phyloP scores from a whole-genome alignment of 2,888 invertebrate species.

The Acheta domesticus region DNA sequence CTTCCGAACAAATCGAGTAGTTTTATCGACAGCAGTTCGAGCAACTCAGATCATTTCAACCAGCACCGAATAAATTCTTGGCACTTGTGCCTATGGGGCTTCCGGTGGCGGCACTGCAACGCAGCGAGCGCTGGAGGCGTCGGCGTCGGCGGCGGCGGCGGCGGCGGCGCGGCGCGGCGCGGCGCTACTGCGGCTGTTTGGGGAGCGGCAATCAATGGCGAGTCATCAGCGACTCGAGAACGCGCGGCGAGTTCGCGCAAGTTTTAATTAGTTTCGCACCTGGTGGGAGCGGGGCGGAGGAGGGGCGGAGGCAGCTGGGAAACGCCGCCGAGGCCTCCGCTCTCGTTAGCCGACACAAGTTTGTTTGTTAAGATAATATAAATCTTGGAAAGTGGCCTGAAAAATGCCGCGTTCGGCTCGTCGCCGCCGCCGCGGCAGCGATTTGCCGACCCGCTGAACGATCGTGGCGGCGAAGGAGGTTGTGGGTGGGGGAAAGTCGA shows the following conservation, averaged over 20 bases:
- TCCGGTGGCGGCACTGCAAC: too few species aligned
- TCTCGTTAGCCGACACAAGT: background rate
- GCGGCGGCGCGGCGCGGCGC: too few species aligned
- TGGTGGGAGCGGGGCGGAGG: background rate
- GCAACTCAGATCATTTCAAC: too few species aligned
- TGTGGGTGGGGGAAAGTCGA: background rate
- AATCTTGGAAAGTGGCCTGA: background rate
- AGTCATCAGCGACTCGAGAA: background rate
- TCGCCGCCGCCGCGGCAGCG: too few species aligned
- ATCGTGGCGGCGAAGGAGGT: too few species aligned
- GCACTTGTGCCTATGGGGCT: too few species aligned
- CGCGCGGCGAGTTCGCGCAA: background rate
- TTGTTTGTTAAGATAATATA: background rate
- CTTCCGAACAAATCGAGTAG: too few species aligned
- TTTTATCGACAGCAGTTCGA: too few species aligned
- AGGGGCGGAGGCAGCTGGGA: background rate
- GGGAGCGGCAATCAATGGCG: conserved; percentile 8
- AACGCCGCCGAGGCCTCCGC: background rate
- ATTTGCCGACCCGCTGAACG: too few species aligned
- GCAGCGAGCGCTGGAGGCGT: too few species aligned
- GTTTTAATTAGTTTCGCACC: conserved; percentile 18
- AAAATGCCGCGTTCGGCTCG: background rate
- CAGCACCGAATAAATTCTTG: too few species aligned
- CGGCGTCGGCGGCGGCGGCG: background rate
- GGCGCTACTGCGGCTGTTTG: background rate